Evolutionary conservation across 2,888 invertebrate species (phyloP).

Genomic region (Salpingus planirostris): DNA sequence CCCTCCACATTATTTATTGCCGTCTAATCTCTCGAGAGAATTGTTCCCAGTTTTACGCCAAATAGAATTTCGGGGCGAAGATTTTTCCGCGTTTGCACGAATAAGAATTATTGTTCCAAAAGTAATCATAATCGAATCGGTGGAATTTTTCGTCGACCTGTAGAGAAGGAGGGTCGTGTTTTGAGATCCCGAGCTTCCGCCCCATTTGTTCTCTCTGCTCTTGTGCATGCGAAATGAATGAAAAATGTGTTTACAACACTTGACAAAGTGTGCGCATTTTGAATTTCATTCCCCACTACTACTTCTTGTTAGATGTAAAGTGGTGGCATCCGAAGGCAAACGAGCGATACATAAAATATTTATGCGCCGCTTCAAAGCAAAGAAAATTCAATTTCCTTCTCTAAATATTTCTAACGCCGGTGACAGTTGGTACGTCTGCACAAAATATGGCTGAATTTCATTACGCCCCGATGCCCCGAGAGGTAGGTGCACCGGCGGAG

Average conservation of each 20-base stretch:
- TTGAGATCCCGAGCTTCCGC: too few species aligned
- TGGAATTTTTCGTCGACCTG: too few species aligned
- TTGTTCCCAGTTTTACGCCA: constrained; percentile 18
- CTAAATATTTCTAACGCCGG: constrained; percentile 18
- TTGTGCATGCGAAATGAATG: constrained; percentile 24
- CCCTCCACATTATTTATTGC: constrained; percentile 24
- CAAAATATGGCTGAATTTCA: too few species aligned
- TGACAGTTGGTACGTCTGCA: constrained; percentile 7
- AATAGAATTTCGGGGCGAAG: constrained; percentile 14
- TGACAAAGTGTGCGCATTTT: constrained; percentile 11
- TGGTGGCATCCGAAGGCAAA: constrained; percentile 20
- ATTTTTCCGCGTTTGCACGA: too few species aligned
- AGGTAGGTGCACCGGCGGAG: too few species aligned
- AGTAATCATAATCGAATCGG: too few species aligned
- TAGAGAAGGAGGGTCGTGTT: too few species aligned
- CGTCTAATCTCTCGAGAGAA: constrained; percentile 22
- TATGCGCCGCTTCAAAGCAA: constrained; percentile 21
- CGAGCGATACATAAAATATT: constrained; percentile 24
- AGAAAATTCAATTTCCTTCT: constrained; percentile 22
- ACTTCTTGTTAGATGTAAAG: constrained; percentile 18
- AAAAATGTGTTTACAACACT: constrained; percentile 26
- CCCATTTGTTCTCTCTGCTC: constrained; percentile 22
- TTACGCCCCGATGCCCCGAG: too few species aligned
- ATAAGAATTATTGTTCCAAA: too few species aligned
- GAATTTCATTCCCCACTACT: constrained; percentile 15